phyloP scores from a whole-genome alignment of 2,113 vertebrate genomes.

The Aptenodytes forsteri region DNA sequence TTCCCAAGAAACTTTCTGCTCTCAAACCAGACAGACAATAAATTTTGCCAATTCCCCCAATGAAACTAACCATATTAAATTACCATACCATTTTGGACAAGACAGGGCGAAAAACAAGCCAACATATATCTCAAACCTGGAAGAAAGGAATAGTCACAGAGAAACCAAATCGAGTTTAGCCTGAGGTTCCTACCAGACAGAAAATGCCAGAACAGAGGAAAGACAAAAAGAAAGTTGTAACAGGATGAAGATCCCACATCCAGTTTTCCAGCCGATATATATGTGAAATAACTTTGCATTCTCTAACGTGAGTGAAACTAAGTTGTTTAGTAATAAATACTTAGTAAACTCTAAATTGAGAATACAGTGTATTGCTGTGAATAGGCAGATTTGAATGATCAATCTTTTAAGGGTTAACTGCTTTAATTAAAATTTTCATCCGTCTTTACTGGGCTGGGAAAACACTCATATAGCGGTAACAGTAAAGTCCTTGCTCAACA shows the following conservation, averaged over 20 bases:
- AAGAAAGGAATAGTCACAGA: background rate
- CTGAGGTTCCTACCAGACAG: background rate
- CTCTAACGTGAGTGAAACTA: background rate
- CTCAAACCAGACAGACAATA: background rate
- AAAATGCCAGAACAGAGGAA: background rate
- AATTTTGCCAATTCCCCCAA: background rate
- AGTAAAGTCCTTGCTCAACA: background rate
- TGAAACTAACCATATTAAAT: background rate
- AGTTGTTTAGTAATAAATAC: background rate
- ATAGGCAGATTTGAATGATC: background rate
- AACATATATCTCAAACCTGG: background rate
- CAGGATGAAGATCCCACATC: background rate
- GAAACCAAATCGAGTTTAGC: background rate
- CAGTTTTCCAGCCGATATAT: background rate
- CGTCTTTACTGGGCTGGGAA: background rate
- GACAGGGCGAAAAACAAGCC: background rate
- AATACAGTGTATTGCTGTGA: background rate
- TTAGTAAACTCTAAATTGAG: background rate
- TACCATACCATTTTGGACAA: background rate
- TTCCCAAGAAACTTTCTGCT: background rate
- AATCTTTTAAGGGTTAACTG: background rate
- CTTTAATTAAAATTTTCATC: background rate
- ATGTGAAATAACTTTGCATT: background rate
- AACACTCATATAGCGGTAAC: background rate
- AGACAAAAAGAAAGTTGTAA: background rate